Conservation (phyloP, 2,113 vertebrate species). For the Hymenochirus boettgeri region DNA sequence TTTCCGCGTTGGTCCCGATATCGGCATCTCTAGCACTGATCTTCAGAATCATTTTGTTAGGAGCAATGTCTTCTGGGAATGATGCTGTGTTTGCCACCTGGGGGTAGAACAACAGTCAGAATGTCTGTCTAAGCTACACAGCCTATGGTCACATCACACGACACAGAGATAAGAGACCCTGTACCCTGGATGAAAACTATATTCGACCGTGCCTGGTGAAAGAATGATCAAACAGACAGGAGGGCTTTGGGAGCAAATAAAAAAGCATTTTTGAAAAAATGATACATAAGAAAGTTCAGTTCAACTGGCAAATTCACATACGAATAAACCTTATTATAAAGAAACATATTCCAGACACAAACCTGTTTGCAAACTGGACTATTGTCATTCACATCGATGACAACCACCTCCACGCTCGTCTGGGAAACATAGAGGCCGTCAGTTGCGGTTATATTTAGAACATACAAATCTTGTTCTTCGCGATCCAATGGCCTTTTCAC, state of each 20-base stretch:
- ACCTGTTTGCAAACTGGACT: conserved; percentile 88
- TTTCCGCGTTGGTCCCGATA: conserved; percentile 76
- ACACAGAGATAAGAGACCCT: no score
- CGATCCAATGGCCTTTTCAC: conserved; percentile 87
- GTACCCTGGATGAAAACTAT: no score
- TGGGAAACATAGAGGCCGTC: conserved; percentile 90
- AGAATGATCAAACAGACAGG: no score
- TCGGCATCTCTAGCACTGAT: conserved; percentile 83
- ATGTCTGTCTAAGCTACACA: no score
- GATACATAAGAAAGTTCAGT: no score
- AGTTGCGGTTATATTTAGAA: conserved; percentile 88
- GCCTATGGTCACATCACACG: no score
- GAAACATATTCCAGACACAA: no score
- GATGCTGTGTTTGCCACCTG: conserved; percentile 76
- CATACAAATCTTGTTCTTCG: conserved; percentile 81
- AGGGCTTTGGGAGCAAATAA: no score
- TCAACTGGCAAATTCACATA: no score
- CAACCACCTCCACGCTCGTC: conserved; percentile 79
- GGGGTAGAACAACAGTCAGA: conserved; percentile 31
- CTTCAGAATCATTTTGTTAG: conserved; percentile 77
- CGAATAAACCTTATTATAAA: no score
- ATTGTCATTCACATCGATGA: conserved; percentile 91
- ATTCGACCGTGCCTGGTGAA: no score
- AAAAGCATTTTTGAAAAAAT: no score
- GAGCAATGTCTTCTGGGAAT: conserved; percentile 79